Percentiles rank a stretch among this genome's conserved stretches.
phyloP scores from a whole-genome alignment of 2,797 vertebrate species.

The Lagocephalus sceleratus region DNA sequence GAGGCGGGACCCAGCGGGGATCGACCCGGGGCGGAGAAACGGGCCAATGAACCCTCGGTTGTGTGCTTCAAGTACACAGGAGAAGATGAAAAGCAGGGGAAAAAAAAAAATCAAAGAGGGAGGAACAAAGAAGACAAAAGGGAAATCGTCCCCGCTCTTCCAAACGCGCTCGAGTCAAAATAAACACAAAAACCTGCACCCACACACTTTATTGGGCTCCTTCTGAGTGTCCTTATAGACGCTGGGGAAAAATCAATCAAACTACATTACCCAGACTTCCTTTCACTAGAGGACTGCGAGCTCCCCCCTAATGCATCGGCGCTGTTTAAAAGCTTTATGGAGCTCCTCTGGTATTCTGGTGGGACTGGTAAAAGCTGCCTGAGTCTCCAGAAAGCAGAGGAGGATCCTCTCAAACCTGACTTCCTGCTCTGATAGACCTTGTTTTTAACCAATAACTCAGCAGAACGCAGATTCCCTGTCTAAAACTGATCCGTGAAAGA shows the following conservation, averaged over 20 bases:
- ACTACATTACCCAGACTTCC: constrained; percentile 22
- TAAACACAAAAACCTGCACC: constrained; percentile 12
- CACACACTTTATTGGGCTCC: neutral
- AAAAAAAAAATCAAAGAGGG: too few species aligned
- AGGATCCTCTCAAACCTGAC: constrained; percentile 20
- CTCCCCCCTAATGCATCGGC: constrained; percentile 17
- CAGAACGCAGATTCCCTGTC: too few species aligned
- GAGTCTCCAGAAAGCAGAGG: neutral
- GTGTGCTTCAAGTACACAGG: too few species aligned
- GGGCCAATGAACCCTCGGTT: too few species aligned
- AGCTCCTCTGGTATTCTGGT: neutral
- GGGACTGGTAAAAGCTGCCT: neutral
- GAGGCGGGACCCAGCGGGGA: too few species aligned
- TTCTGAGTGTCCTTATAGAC: constrained; percentile 10
- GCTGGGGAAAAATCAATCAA: constrained; percentile 3
- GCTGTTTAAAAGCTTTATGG: constrained; percentile 40
- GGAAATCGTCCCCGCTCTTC: too few species aligned
- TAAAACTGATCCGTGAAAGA: too few species aligned
- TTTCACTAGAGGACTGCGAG: neutral
- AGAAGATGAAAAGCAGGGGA: too few species aligned
- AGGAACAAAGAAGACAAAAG: too few species aligned
- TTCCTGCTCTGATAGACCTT: neutral
- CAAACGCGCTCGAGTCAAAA: too few species aligned
- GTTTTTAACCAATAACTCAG: too few species aligned
- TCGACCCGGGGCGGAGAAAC: too few species aligned